A percentile compares a stretch with the other conserved stretches of the same genome.
Evolutionary conservation across 2,797 vertebrate genomes (phyloP).

Genomic region (Onychomys leucogaster): DNA sequence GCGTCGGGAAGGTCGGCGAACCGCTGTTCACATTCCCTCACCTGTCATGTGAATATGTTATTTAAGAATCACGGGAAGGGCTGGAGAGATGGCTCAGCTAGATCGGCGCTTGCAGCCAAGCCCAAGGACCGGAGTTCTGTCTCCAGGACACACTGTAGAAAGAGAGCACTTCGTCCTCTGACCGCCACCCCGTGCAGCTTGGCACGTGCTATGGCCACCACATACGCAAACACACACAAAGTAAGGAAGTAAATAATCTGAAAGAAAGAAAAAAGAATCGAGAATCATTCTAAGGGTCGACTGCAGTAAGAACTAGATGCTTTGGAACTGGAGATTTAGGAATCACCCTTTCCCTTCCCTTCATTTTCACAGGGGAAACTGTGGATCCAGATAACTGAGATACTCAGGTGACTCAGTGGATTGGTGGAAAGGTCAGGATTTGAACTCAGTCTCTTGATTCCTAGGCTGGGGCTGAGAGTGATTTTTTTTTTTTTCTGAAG

Average conservation of each 20-base stretch:
- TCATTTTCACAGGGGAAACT: neutral
- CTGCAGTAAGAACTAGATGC: neutral
- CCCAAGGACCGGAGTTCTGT: neutral
- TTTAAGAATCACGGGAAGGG: neutral
- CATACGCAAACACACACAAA: neutral
- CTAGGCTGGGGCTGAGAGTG: neutral
- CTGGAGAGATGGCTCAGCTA: neutral
- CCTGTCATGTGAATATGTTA: neutral
- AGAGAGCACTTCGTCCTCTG: neutral
- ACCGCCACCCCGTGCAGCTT: neutral
- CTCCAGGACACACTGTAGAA: neutral
- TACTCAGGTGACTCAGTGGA: neutral
- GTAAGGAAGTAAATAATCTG: neutral
- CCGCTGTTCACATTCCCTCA: neutral
- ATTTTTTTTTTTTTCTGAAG: neutral
- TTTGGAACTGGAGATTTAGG: neutral
- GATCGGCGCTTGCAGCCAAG: neutral
- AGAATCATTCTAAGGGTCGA: neutral
- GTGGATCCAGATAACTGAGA: neutral
- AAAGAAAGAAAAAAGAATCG: neutral
- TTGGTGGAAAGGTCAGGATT: neutral
- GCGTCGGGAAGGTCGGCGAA: neutral
- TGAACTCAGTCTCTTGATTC: slow-evolving; percentile 9
- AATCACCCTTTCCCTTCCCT: neutral
- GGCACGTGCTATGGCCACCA: neutral